Evolutionary conservation across 2,113 vertebrate species (phyloP).

Genomic region (Pongo pygmaeus): DNA sequence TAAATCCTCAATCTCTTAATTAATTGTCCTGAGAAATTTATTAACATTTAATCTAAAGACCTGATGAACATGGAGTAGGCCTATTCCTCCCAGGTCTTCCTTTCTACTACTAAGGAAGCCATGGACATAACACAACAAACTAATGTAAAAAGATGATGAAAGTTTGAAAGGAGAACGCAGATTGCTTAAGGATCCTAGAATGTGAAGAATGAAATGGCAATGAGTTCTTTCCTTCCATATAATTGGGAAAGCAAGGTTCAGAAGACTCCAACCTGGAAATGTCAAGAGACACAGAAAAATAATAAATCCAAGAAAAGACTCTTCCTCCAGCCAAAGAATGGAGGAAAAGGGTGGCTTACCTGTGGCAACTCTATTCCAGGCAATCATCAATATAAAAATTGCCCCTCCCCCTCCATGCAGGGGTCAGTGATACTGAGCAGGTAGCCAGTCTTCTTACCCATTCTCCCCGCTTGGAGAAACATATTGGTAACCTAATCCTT

Average conservation of each 20-base stretch:
- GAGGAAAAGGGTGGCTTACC: neutral
- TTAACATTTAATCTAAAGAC: neutral
- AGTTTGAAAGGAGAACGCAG: neutral
- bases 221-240: neutral
- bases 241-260: neutral
- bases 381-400: neutral
- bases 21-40: neutral
- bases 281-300: neutral
- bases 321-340: neutral
- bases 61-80: neutral
- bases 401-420: accelerated
- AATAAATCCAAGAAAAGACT: neutral
- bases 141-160: neutral
- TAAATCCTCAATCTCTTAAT: neutral
- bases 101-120: neutral
- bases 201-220: neutral
- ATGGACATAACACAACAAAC: neutral
- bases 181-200: neutral
- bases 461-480: neutral
- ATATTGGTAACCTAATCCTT: neutral
- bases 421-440: neutral
- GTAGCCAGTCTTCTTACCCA: neutral
- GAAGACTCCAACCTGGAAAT: neutral
- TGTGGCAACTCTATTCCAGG: neutral
- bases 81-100: neutral